Conservation (phyloP, 2,797 vertebrate species). For the Gadopsis bispinosus region DNA sequence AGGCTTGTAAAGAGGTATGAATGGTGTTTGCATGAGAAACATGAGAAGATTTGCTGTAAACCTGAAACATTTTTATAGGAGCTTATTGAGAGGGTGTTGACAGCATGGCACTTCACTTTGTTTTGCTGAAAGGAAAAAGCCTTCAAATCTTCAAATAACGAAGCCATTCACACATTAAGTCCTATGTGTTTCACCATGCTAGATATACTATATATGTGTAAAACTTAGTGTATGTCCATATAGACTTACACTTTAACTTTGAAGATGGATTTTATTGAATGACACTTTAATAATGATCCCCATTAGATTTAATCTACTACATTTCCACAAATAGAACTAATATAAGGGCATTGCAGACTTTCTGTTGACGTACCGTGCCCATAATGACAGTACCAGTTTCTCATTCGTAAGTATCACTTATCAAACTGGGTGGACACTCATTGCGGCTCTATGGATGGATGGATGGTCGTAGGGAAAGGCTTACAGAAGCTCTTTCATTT, state of each 20-base stretch:
- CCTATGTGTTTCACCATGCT: background rate
- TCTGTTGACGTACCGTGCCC: conserved; percentile 9
- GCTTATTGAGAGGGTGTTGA: background rate
- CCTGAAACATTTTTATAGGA: background rate
- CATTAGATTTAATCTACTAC: background rate
- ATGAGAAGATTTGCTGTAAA: background rate
- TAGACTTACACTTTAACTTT: background rate
- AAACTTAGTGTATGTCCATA: background rate
- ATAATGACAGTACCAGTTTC: conserved; percentile 49
- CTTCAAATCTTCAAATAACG: background rate
- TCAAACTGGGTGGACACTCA: conserved; percentile 39
- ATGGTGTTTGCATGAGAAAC: background rate
- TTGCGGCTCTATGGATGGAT: conserved; percentile 5
- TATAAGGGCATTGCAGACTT: conserved; percentile 30
- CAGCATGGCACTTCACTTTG: background rate
- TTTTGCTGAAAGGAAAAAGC: background rate
- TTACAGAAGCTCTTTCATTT: conserved; percentile 20
- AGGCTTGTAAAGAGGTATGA: background rate
- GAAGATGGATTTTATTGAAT: conserved; percentile 12
- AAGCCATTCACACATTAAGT: background rate
- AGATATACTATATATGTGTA: background rate
- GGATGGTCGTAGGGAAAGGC: conserved; percentile 3
- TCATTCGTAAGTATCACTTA: conserved; percentile 43
- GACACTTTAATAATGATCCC: conserved; percentile 5
- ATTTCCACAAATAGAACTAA: conserved; percentile 35